Evolutionary conservation across 2,888 invertebrate species (phyloP), one percentile per base, ranked within the genome.

Genomic region (Neocrepidodera transversa): DNA sequence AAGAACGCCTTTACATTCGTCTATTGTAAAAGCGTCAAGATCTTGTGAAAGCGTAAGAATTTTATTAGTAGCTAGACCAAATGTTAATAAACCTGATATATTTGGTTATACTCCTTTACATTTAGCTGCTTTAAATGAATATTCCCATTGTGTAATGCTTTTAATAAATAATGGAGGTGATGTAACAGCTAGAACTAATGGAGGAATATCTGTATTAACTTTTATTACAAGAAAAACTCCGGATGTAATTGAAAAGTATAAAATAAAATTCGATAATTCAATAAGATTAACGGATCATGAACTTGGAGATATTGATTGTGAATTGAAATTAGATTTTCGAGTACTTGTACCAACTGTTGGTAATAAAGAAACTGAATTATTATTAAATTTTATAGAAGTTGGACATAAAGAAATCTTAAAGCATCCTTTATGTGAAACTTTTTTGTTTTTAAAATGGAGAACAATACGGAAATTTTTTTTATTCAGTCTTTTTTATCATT

Each of bases 51-150:
- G 89, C 55, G 89, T 90, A 3, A 81, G 86, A 58, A 74, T 87
- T 0, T 77, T 92, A 1, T 77, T 91, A 11, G 83, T 82, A 14
- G 86, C 85, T 0, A 89, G 89, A 0, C 89, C 89, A 0, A 83
- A 87, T 72, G 88, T 92, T 1, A 93, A 93, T 76, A 86, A 85
- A 66, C 83, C 90, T 0, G 92, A 93, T 72, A 85, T 86, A 66
- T 92, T 89, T 71, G 93, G 93, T n/a, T 93, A 92, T 73, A 92
- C 92, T 0, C 89, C 93, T 0, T 77, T 93, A 26, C 93, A 93
- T 74, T 85, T 92, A 40, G 92, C 93, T 0, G 93, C 92, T 0
- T 80, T 93, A 20, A 91, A 92, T 74, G 93, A 93, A 76, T 91
- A 89, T 70, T 90, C 92, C 5, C 84, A 85, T 13, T 89, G 90